These are phyloP conservation scores for Rhinolophus ferrumequinum DNA, from an alignment of 2,113 vertebrate genomes.

Conservation along the genomic window DNA sequence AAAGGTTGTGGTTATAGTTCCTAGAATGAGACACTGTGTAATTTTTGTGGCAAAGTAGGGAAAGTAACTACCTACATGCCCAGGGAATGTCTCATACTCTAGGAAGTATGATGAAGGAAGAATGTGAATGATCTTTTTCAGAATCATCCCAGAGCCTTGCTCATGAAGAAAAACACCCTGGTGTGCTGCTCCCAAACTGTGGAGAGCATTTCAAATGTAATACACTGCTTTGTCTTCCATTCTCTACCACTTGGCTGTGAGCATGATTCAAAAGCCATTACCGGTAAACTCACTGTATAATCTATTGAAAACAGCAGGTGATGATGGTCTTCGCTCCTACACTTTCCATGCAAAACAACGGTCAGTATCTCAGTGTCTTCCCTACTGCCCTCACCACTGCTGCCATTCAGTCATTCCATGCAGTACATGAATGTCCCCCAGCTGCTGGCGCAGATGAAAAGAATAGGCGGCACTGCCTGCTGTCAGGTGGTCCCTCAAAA, in stretches of 20 bases:
- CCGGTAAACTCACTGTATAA: background rate
- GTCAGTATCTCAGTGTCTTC: background rate
- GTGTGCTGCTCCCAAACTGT: background rate
- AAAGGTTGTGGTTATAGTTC: background rate
- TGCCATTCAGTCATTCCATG: background rate
- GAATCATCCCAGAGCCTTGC: background rate
- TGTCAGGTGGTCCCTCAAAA: background rate
- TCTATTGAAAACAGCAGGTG: background rate
- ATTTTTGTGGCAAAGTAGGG: background rate
- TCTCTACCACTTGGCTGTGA: background rate
- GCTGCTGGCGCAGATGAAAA: background rate
- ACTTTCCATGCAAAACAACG: background rate
- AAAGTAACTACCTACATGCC: background rate
- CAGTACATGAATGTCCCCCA: background rate
- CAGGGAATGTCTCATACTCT: background rate
- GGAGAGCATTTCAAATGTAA: background rate
- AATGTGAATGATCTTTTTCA: background rate
- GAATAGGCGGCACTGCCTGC: background rate
- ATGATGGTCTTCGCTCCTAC: background rate
- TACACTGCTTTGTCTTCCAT: background rate
- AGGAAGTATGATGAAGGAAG: background rate
- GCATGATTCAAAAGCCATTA: background rate
- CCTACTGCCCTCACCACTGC: accelerated
- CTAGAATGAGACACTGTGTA: background rate
- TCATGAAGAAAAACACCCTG: background rate